Percentiles rank a stretch among this genome's conserved stretches.
phyloP scores from a whole-genome alignment of 2,113 vertebrate species.

The Myodes glareolus region DNA sequence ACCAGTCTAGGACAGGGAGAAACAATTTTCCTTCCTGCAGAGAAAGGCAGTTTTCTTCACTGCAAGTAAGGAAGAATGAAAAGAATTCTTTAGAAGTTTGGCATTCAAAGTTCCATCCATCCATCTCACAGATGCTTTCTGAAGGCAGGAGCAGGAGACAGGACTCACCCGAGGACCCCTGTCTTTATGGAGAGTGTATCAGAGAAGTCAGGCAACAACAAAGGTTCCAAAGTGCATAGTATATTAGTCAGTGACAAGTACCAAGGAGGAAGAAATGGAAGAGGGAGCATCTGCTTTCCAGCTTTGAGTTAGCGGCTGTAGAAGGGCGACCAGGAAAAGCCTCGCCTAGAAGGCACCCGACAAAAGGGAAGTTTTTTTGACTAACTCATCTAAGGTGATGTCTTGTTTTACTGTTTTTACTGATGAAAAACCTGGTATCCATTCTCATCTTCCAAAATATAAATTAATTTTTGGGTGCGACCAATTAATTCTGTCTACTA shows the following conservation, averaged over 20 bases:
- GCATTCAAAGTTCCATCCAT: not conserved
- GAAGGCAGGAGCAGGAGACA: not conserved
- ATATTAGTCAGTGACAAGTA: not conserved
- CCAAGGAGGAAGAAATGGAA: not conserved
- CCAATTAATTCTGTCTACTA: not conserved
- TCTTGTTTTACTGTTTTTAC: not conserved
- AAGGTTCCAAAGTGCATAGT: not conserved
- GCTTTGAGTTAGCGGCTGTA: not conserved
- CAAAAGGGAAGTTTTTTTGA: not conserved
- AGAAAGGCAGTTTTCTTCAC: constrained; percentile 42
- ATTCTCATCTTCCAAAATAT: not conserved
- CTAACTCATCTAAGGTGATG: not conserved
- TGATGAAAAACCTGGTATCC: not conserved
- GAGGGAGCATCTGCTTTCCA: not conserved
- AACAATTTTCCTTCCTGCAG: constrained; percentile 21
- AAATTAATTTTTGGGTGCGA: constrained; percentile 14
- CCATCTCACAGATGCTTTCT: not conserved
- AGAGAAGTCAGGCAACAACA: not conserved
- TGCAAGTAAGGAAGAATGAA: constrained; percentile 29
- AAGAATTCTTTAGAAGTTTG: constrained; percentile 37
- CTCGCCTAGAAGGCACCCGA: not conserved
- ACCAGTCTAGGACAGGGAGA: not conserved
- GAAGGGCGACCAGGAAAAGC: not conserved
- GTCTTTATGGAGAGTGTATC: not conserved
- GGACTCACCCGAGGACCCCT: not conserved